Evolutionary conservation across 2,888 invertebrate genomes (phyloP).

Genomic region (Chaetoderma sp.): DNA sequence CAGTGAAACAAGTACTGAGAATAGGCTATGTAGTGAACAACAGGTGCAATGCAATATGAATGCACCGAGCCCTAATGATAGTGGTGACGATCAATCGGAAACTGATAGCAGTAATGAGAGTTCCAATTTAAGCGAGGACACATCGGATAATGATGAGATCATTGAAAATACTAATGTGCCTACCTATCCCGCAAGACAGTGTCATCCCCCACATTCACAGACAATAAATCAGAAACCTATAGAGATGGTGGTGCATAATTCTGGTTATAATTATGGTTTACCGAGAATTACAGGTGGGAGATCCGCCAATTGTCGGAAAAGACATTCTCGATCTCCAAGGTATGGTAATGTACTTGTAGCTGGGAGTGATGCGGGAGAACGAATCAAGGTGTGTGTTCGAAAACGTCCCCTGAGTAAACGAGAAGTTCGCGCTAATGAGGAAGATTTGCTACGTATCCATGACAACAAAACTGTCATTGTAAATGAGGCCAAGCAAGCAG

Average conservation of each 20-base stretch:
- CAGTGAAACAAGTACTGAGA: not conserved
- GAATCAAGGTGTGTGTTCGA: constrained; percentile 64
- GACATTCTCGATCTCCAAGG: constrained; percentile 6
- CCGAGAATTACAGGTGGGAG: constrained; percentile 38
- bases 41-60: not conserved
- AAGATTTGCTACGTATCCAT: constrained; percentile 54
- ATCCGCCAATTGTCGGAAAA: constrained; percentile 14
- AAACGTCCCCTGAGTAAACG: constrained; percentile 60
- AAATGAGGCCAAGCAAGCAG: constrained; percentile 63
- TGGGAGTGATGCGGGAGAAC: constrained; percentile 32
- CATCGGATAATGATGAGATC: constrained; percentile 48
- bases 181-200: too few relatives aligned
- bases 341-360: constrained; percentile 21
- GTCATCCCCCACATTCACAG: constrained; percentile 45
- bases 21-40: not conserved
- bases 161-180: too few relatives aligned
- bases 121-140: too few relatives aligned
- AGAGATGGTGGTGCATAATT: constrained; percentile 49
- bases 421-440: constrained; percentile 55
- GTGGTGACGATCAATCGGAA: not conserved
- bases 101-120: not conserved
- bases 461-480: constrained; percentile 56
- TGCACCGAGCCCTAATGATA: not conserved
- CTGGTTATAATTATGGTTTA: constrained; percentile 67
- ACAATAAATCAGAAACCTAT: constrained; percentile 42